Conservation (phyloP, 1,140 invertebrate genomes). For the Drosophila cardini region DNA sequence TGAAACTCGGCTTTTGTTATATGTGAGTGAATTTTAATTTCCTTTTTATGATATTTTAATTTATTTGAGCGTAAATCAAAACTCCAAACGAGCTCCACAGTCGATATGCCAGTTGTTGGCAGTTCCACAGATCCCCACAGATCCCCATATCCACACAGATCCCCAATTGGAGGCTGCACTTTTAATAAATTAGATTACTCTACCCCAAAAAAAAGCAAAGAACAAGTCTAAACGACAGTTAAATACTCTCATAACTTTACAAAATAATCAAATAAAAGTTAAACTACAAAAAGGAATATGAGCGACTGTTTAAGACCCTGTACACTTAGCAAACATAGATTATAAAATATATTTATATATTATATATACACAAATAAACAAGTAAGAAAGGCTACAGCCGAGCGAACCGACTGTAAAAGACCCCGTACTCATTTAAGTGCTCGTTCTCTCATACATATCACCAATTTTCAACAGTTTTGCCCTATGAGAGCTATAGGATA, state of each 20-base stretch:
- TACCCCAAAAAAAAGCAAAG: conserved; percentile 17
- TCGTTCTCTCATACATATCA: too few relatives aligned
- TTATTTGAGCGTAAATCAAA: conserved; percentile 85
- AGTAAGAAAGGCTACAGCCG: too few relatives aligned
- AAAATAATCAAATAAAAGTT: background rate
- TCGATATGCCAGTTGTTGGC: conserved; percentile 11
- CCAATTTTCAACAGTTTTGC: too few relatives aligned
- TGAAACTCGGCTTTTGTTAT: conserved; percentile 58
- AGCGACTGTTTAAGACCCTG: too few relatives aligned
- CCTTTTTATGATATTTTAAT: conserved; percentile 85
- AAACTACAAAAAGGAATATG: background rate
- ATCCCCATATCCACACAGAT: background rate
- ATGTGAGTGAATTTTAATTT: conserved; percentile 84
- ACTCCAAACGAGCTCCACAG: conserved; percentile 70
- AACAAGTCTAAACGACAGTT: background rate
- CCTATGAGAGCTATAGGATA: too few relatives aligned
- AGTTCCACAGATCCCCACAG: background rate
- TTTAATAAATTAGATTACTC: conserved; percentile 83
- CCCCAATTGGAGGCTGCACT: conserved; percentile 64
- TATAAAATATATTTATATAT: too few relatives aligned
- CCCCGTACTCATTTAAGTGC: too few relatives aligned
- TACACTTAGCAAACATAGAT: too few relatives aligned
- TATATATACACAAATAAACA: too few relatives aligned
- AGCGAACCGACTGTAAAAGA: too few relatives aligned
- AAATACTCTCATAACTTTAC: background rate